Conservation (phyloP, 2,113 vertebrate genomes). For the Hypomesus transpacificus region DNA sequence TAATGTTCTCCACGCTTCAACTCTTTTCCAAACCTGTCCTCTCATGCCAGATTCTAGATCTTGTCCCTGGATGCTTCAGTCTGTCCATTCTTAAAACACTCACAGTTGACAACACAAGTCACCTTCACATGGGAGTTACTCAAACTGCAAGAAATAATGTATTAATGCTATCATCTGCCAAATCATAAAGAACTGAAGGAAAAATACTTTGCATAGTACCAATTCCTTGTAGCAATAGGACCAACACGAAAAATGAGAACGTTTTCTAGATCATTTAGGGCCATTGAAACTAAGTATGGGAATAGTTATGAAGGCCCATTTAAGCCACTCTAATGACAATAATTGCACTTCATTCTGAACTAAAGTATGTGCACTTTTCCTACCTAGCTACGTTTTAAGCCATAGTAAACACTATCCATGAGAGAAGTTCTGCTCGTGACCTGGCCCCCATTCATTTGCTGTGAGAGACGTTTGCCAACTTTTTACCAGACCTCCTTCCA, state of each 20-base stretch:
- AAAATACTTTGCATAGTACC: conserved; percentile 15
- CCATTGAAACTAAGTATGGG: conserved; percentile 4
- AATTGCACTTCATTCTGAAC: conserved; percentile 26
- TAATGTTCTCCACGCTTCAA: conserved; percentile 16
- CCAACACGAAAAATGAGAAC: conserved; percentile 24
- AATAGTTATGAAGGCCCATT: conserved; percentile 14
- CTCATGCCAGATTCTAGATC: conserved; percentile 10
- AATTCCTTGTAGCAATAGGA: conserved; percentile 1
- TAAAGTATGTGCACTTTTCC: conserved; percentile 12
- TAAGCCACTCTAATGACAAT: conserved; percentile 32
- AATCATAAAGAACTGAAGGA: not conserved
- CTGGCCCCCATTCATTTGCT: conserved; percentile 44
- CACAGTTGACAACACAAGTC: conserved; percentile 29
- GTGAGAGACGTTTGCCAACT: conserved; percentile 18
- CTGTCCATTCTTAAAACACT: conserved; percentile 15
- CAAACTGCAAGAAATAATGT: too few relatives aligned
- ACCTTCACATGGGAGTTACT: conserved; percentile 12
- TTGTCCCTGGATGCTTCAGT: conserved; percentile 24
- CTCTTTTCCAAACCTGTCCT: conserved; percentile 3
- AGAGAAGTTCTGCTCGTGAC: conserved; percentile 52
- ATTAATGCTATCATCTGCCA: too few relatives aligned
- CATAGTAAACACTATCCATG: conserved; percentile 38
- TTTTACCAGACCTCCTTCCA: conserved; percentile 45
- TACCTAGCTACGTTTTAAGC: conserved; percentile 49
- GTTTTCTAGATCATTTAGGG: conserved; percentile 21